Evolutionary conservation across 2,113 vertebrate genomes (phyloP).

Genomic region (Pituophis catenifer): DNA sequence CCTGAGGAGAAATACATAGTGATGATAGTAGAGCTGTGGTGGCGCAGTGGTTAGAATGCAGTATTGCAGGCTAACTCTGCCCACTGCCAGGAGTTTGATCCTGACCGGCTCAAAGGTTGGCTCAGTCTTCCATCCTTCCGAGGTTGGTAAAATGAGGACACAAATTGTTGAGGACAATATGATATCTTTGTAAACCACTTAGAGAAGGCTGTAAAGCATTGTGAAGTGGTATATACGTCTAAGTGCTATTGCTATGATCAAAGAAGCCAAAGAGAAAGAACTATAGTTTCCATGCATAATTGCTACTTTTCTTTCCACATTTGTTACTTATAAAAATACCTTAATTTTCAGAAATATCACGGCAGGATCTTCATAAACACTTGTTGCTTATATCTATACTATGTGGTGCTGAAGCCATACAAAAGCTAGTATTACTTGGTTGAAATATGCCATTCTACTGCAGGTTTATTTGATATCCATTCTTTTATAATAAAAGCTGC

Average conservation of each 20-base stretch:
- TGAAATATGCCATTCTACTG: background rate
- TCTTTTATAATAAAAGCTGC: background rate
- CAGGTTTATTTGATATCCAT: background rate
- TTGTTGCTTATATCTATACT: background rate
- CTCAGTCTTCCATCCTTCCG: background rate
- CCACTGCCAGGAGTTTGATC: background rate
- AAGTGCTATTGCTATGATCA: background rate
- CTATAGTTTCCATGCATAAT: background rate
- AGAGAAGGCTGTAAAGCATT: background rate
- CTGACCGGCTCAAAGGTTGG: background rate
- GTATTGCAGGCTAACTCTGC: background rate
- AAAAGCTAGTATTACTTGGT: background rate
- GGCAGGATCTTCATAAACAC: background rate
- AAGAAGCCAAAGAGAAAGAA: background rate
- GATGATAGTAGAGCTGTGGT: background rate
- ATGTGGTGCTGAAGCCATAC: background rate
- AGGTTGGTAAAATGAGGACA: background rate
- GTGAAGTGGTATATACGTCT: background rate
- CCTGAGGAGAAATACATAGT: conserved; percentile 65
- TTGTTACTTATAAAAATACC: background rate
- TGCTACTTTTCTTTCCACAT: background rate
- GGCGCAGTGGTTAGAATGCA: background rate
- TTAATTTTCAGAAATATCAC: background rate
- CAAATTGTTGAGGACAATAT: background rate
- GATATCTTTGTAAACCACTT: background rate